Conservation (phyloP, 2,888 invertebrate genomes). For the Liposcelis brunnea region DNA sequence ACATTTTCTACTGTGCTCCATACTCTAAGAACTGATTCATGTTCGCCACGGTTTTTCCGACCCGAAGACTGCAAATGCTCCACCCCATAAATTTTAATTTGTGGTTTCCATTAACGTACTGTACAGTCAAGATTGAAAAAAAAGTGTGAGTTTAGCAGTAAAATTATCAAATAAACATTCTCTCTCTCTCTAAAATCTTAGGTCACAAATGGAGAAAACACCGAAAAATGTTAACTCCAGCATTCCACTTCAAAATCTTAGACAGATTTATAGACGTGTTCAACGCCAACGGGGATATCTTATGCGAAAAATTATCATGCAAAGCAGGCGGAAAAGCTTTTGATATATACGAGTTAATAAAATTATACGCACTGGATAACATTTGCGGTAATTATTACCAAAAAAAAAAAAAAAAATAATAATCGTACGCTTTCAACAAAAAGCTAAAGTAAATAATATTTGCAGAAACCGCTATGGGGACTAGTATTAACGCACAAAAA, state of each 20-base stretch:
- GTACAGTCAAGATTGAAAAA: neutral
- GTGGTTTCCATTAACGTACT: too few relatives aligned
- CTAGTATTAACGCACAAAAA: slow-evolving; percentile 9
- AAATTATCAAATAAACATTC: too few relatives aligned
- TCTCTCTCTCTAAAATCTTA: too few relatives aligned
- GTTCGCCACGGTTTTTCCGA: too few relatives aligned
- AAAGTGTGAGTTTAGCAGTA: too few relatives aligned
- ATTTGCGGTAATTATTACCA: slow-evolving; percentile 17
- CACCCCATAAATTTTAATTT: too few relatives aligned
- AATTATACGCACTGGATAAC: slow-evolving; percentile 17
- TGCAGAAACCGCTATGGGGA: slow-evolving; percentile 9
- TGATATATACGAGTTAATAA: slow-evolving; percentile 16
- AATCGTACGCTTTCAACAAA: neutral
- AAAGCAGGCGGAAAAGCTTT: slow-evolving; percentile 16
- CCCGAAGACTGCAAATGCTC: too few relatives aligned
- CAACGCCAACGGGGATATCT: slow-evolving; percentile 23
- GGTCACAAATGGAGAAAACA: slow-evolving; percentile 29
- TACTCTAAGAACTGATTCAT: too few relatives aligned
- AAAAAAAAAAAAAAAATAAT: neutral
- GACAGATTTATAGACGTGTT: slow-evolving; percentile 26
- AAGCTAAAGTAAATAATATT: neutral
- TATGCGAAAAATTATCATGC: slow-evolving; percentile 23
- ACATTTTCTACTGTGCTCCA: too few relatives aligned
- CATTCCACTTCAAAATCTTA: slow-evolving; percentile 30
- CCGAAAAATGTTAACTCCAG: slow-evolving; percentile 30